phyloP scores from a whole-genome alignment of 2,888 invertebrate species.

The Volucella zonaria region DNA sequence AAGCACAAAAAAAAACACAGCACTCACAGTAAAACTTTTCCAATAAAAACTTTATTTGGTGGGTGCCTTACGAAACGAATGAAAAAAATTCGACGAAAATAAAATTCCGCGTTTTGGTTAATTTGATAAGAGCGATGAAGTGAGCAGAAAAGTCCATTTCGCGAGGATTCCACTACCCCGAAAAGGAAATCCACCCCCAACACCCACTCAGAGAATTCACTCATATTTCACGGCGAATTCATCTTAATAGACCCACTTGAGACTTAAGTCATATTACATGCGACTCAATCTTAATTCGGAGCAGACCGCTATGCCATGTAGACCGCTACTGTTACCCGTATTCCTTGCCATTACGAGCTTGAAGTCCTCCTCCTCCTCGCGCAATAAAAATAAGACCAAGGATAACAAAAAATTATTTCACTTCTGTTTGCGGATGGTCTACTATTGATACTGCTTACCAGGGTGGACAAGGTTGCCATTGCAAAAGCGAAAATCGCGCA shows the following conservation, averaged over 20 bases:
- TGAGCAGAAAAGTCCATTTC: conserved; percentile 34
- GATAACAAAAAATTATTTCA: conserved; percentile 51
- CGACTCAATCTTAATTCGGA: conserved; percentile 58
- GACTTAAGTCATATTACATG: conserved; percentile 61
- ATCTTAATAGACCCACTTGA: conserved; percentile 61
- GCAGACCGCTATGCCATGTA: conserved; percentile 13
- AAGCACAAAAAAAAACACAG: conserved; percentile 6
- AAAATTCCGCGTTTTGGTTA: conserved; percentile 49
- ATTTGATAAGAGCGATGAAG: conserved; percentile 52
- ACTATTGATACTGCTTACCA: conserved; percentile 6
- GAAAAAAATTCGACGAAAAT: conserved; percentile 10
- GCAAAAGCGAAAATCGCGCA: too few species aligned
- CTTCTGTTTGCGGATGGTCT: conserved; percentile 43
- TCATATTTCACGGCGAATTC: conserved; percentile 61
- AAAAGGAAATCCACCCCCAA: not conserved
- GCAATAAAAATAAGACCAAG: conserved; percentile 49
- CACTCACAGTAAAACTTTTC: conserved; percentile 40
- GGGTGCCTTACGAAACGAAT: conserved; percentile 1
- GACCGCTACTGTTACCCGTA: too few species aligned
- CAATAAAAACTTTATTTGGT: conserved; percentile 51
- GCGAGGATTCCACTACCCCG: not conserved
- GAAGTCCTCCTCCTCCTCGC: not conserved
- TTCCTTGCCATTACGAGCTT: not conserved
- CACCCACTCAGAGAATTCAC: not conserved
- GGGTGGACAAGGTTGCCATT: not conserved